phyloP scores from a whole-genome alignment of 2,888 invertebrate species.

The Strigamia crassipes region DNA sequence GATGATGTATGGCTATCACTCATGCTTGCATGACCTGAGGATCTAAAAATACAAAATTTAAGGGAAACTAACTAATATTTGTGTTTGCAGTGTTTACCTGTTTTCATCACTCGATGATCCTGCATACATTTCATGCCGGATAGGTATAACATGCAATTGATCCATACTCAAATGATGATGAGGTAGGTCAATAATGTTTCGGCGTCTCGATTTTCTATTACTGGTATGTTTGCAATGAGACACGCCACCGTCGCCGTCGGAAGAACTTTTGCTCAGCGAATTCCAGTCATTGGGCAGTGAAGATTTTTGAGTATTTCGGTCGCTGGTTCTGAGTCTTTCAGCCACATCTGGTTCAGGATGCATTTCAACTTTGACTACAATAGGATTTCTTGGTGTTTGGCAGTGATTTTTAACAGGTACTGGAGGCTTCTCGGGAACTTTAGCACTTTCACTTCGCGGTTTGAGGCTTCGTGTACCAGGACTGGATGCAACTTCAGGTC shows the following conservation, averaged over 20 bases:
- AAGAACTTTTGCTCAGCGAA: conserved; percentile 57
- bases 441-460: neutral
- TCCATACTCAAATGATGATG: conserved; percentile 67
- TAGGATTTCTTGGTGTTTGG: neutral
- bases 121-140: conserved; percentile 48
- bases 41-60: conserved; percentile 61
- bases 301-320: neutral
- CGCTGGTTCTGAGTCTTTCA: neutral
- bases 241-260: conserved; percentile 55
- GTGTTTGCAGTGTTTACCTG: conserved; percentile 47
- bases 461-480: neutral
- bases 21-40: conserved; percentile 93
- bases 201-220: conserved; percentile 59
- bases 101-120: conserved; percentile 53
- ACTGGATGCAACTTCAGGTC: neutral
- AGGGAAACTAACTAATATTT: neutral
- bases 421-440: neutral
- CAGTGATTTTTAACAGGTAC: neutral
- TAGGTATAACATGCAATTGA: conserved; percentile 62
- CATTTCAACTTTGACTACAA: neutral
- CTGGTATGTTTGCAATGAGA: conserved; percentile 55
- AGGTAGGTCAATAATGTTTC: conserved; percentile 60
- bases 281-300: conserved; percentile 55
- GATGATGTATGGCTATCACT: conserved; percentile 75
- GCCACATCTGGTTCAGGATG: neutral